Conservation (phyloP, 1,140 invertebrate genomes). For the Telenomus remus region DNA sequence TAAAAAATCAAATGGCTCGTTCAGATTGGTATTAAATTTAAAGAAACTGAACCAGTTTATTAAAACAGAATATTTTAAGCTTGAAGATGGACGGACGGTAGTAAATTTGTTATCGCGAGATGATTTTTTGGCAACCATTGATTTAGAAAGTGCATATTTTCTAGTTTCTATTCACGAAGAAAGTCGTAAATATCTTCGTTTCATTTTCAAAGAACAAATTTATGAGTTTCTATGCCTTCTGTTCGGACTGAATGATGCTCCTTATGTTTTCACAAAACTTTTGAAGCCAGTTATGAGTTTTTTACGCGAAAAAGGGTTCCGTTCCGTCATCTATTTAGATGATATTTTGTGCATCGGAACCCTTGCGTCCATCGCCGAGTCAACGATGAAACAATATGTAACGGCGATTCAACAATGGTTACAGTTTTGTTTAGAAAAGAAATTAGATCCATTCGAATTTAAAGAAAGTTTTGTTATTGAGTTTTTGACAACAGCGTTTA, state of each 20-base stretch:
- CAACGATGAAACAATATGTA: slow-evolving; percentile 37
- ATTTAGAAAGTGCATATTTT: slow-evolving; percentile 17
- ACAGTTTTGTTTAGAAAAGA: slow-evolving; percentile 21
- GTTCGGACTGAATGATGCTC: slow-evolving; percentile 34
- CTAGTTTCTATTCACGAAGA: slow-evolving; percentile 28
- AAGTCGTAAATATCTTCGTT: slow-evolving; percentile 49
- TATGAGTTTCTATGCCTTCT: slow-evolving; percentile 36
- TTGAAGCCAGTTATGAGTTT: slow-evolving; percentile 45
- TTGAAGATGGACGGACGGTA: slow-evolving; percentile 35
- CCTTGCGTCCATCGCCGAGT: slow-evolving; percentile 10
- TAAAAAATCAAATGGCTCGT: slow-evolving; percentile 11
- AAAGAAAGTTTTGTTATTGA: background rate
- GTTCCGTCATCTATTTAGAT: slow-evolving; percentile 22
- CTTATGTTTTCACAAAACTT: slow-evolving; percentile 20
- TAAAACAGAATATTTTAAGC: slow-evolving; percentile 35
- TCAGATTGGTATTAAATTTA: slow-evolving; percentile 17
- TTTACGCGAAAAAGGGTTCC: slow-evolving; percentile 21
- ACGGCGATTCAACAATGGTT: slow-evolving; percentile 18
- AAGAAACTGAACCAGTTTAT: slow-evolving; percentile 25
- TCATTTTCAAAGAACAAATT: slow-evolving; percentile 27
- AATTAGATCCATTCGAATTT: slow-evolving; percentile 1
- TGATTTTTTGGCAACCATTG: slow-evolving; percentile 15
- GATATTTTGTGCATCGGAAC: slow-evolving; percentile 15
- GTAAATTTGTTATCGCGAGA: slow-evolving; percentile 10
- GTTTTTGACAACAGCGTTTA: background rate